Evolutionary conservation across 1,140 invertebrate species (phyloP).

Genomic region (Brachionus sp.): DNA sequence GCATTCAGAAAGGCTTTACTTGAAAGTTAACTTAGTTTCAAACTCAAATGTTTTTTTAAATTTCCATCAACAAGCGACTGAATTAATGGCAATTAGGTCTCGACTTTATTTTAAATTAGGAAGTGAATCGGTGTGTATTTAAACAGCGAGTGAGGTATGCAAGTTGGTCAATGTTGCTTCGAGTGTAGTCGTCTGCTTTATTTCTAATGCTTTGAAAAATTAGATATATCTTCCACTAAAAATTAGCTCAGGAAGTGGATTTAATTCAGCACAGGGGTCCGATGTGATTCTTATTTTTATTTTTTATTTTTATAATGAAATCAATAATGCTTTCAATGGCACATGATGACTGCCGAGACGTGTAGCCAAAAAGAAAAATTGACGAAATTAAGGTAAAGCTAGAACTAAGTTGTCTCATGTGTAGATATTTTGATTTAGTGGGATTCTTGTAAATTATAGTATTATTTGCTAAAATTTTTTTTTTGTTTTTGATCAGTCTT

Average conservation of each 20-base stretch:
- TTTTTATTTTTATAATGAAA: neutral
- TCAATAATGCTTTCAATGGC: neutral
- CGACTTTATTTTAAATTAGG: neutral
- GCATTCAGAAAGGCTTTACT: constrained; percentile 1
- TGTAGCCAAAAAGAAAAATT: neutral
- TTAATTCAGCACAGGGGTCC: constrained; percentile 28
- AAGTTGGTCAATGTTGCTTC: neutral
- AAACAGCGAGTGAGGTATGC: neutral
- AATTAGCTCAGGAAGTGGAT: neutral
- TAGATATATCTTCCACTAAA: neutral
- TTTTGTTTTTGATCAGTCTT: neutral
- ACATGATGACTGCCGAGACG: neutral
- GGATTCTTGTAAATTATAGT: constrained; percentile 4
- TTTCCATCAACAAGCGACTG: neutral
- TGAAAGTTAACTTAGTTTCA: neutral
- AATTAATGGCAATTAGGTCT: neutral
- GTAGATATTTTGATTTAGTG: neutral
- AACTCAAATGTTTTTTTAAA: neutral
- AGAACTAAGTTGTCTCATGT: neutral
- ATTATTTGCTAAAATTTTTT: neutral
- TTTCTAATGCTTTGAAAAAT: neutral
- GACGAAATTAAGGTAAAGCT: neutral
- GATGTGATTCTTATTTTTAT: neutral
- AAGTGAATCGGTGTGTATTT: neutral
- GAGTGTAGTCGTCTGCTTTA: neutral